phyloP scores from a whole-genome alignment of 2,113 vertebrate genomes.

The Monopterus albus region DNA sequence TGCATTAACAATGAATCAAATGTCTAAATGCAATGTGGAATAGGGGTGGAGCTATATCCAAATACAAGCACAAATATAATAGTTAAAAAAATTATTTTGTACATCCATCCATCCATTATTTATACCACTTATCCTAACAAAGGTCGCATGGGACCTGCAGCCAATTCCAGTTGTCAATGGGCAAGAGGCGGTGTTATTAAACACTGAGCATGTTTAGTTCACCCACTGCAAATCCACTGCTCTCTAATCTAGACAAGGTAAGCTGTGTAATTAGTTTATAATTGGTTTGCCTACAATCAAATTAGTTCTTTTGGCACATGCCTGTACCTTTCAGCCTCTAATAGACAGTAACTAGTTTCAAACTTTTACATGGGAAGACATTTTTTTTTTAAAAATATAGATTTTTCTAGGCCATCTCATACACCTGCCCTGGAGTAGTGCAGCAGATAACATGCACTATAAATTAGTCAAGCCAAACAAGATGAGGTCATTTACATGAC shows the following conservation, averaged over 20 bases:
- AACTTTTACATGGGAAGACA: constrained; percentile 24
- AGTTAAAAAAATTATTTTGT: too few species aligned
- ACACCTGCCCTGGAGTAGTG: neutral
- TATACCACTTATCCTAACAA: too few species aligned
- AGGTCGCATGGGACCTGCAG: too few species aligned
- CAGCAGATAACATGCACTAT: neutral
- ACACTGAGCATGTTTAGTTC: constrained; percentile 57
- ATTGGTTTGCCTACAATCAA: constrained; percentile 68
- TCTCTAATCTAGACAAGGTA: constrained; percentile 69
- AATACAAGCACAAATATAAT: too few species aligned
- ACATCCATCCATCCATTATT: too few species aligned
- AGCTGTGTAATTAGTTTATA: constrained; percentile 72
- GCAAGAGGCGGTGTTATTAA: constrained; percentile 65
- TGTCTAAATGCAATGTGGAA: too few species aligned
- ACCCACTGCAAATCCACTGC: constrained; percentile 44
- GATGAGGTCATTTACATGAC: constrained; percentile 57
- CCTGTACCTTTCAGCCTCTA: constrained; percentile 53
- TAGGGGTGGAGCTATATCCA: too few species aligned
- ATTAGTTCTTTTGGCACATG: constrained; percentile 59
- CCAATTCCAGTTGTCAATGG: too few species aligned
- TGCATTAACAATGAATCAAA: neutral
- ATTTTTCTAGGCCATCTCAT: neutral
- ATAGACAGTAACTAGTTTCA: constrained; percentile 44
- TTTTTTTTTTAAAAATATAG: neutral
- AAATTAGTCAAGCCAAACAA: constrained; percentile 48